Evolutionary conservation across 1,140 invertebrate genomes (phyloP).

Genomic region (Drosophila lacertosa): DNA sequence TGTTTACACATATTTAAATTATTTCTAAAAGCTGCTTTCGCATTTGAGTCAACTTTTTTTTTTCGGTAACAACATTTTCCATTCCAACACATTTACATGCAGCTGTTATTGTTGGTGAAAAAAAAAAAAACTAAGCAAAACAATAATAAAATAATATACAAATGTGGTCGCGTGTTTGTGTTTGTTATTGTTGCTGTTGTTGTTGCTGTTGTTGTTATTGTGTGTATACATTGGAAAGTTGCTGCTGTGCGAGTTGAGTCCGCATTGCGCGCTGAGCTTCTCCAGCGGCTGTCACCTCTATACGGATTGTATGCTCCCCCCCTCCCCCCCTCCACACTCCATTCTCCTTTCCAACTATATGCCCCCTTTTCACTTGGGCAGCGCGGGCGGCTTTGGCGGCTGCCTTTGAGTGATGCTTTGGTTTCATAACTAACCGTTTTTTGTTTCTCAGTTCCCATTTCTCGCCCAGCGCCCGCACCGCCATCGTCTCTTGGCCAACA

Average conservation of each 20-base stretch:
- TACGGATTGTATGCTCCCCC: constrained; percentile 11
- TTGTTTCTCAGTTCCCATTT: constrained; percentile 59
- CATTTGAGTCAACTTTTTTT: background rate
- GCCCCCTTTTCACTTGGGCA: constrained; percentile 26
- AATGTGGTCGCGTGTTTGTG: constrained; percentile 27
- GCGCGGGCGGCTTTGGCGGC: constrained; percentile 74
- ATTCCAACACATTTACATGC: constrained; percentile 33
- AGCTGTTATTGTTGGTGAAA: constrained; percentile 31
- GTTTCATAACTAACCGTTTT: constrained; percentile 80
- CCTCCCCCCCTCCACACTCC: background rate
- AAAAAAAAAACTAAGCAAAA: constrained; percentile 64
- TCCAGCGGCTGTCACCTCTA: constrained; percentile 61
- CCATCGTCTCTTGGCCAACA: background rate
- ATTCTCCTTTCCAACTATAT: background rate
- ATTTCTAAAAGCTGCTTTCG: background rate
- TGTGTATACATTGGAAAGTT: constrained; percentile 71
- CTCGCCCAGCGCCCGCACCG: constrained; percentile 13
- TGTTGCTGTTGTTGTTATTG: constrained; percentile 23
- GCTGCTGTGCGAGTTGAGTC: constrained; percentile 49
- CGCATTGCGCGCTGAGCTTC: constrained; percentile 52
- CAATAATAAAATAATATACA: constrained; percentile 74
- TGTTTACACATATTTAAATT: too few species aligned
- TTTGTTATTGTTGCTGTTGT: constrained; percentile 29
- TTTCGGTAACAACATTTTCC: constrained; percentile 44
- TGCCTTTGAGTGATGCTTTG: constrained; percentile 78